Percentiles rank a stretch among this genome's conserved stretches.
phyloP scores from a whole-genome alignment of 1,140 invertebrate species.

The Leptopilina clavipes region DNA sequence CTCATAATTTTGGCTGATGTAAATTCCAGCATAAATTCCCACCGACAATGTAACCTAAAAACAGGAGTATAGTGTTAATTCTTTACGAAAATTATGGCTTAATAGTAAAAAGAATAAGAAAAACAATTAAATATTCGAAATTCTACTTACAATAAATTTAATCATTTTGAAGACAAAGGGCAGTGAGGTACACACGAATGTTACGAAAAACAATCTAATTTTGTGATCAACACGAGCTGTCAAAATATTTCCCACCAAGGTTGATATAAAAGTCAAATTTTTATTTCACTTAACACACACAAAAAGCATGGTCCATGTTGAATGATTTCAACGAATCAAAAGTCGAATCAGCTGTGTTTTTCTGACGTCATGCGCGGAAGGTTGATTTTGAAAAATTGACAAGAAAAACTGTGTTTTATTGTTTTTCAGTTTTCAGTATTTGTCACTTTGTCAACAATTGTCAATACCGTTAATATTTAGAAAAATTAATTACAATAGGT shows the following conservation, averaged over 20 bases:
- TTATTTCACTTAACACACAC: neutral
- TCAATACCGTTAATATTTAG: neutral
- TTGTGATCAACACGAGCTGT: neutral
- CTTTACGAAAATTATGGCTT: neutral
- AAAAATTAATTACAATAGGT: neutral
- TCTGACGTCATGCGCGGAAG: conserved; percentile 17
- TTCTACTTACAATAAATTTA: conserved; percentile 60
- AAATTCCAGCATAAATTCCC: conserved; percentile 87
- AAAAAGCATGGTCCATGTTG: neutral
- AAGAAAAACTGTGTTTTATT: neutral
- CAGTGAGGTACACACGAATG: neutral
- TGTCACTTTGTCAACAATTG: neutral
- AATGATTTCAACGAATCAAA: neutral
- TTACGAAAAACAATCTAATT: conserved; percentile 20
- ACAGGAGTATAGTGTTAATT: conserved; percentile 40
- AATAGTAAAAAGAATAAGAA: conserved; percentile 35
- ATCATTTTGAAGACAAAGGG: conserved; percentile 56
- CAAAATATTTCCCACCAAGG: conserved; percentile 10
- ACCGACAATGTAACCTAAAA: conserved; percentile 84
- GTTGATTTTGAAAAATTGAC: neutral
- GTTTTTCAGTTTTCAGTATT: neutral
- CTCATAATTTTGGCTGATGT: conserved; percentile 88
- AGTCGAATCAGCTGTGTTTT: neutral
- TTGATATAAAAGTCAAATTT: neutral
- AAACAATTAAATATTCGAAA: conserved; percentile 35